Evolutionary conservation across 2,888 invertebrate species (phyloP).

Genomic region (Bhutanitis thaidina): DNA sequence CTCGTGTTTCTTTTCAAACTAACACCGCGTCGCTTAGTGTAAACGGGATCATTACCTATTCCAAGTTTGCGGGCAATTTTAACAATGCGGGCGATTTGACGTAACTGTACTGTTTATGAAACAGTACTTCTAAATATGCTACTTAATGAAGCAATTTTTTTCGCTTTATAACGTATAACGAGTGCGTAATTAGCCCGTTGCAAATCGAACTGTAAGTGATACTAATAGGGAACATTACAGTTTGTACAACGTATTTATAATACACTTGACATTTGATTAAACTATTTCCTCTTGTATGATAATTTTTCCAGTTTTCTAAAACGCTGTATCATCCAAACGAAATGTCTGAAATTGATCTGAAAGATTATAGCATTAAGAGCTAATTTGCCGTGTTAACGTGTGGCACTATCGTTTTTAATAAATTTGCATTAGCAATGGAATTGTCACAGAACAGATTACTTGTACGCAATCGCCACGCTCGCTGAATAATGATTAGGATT

Average conservation of each 20-base stretch:
- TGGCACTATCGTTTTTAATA: constrained; percentile 28
- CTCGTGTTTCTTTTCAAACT: no score
- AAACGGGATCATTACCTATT: no score
- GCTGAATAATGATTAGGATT: background rate
- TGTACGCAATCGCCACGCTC: constrained; percentile 28
- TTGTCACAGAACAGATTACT: constrained; percentile 41
- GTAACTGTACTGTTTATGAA: no score
- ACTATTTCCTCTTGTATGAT: background rate
- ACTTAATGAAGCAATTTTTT: no score
- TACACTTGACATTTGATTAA: constrained; percentile 1
- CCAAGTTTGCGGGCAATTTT: no score
- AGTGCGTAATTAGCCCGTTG: no score
- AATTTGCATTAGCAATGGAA: constrained; percentile 45
- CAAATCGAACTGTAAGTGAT: no score
- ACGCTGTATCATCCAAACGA: background rate
- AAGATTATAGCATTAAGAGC: background rate
- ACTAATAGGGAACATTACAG: background rate
- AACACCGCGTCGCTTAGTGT: no score
- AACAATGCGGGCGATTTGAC: no score
- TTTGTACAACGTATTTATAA: background rate
- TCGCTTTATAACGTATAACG: no score
- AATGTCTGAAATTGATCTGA: background rate
- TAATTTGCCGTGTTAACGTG: background rate
- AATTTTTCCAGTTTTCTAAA: background rate
- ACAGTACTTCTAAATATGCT: no score